These are phyloP conservation scores for Calephelis perditalis DNA, from an alignment of 2,888 invertebrate genomes.

Conservation along the genomic window DNA sequence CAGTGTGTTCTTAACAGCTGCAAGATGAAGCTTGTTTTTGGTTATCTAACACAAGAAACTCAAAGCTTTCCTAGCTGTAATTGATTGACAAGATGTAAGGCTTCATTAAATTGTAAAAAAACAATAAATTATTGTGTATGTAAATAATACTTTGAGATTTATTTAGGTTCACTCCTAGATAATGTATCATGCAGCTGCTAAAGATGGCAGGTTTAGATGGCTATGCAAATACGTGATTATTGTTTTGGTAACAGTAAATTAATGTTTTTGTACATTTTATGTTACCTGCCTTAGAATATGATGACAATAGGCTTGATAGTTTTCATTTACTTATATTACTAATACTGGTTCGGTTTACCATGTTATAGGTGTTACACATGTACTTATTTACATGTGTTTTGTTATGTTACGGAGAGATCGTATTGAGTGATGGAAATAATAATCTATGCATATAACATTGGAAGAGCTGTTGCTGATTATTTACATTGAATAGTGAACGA, in stretches of 20 bases:
- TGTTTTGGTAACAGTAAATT: slow-evolving; percentile 4
- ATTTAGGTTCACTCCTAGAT: slow-evolving; percentile 64
- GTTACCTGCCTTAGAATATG: background rate
- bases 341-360: no score
- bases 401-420: no score
- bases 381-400: no score
- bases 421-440: no score
- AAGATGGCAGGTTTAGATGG: slow-evolving; percentile 14
- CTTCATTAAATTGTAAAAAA: slow-evolving; percentile 77
- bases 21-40: slow-evolving; percentile 62
- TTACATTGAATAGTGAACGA: no score
- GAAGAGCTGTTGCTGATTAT: no score
- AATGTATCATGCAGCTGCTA: slow-evolving; percentile 39
- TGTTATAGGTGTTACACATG: no score
- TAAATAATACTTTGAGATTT: slow-evolving; percentile 73
- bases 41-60: slow-evolving; percentile 65
- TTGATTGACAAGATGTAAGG: slow-evolving; percentile 74
- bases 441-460: no score
- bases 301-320: no score
- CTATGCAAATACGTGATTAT: background rate
- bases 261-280: background rate
- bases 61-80: slow-evolving; percentile 73
- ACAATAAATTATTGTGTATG: slow-evolving; percentile 79
- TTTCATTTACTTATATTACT: no score
- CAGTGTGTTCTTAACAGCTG: slow-evolving; percentile 64